These are phyloP conservation scores for Austrolebias charrua DNA, from an alignment of 2,797 vertebrate species.

Conservation along the genomic window DNA sequence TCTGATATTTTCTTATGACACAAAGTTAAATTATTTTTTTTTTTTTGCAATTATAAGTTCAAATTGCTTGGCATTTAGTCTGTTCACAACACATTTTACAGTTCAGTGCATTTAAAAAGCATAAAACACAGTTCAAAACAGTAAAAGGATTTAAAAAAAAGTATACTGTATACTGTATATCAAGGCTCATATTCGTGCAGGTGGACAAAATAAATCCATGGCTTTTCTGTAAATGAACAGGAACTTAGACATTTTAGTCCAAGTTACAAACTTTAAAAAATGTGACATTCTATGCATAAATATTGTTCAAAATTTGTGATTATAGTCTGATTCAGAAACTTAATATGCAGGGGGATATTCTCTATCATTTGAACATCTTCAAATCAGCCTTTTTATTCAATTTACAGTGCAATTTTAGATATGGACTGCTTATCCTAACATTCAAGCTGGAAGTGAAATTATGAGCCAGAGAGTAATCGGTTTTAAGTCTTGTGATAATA, in stretches of 20 bases:
- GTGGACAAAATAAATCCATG: not conserved
- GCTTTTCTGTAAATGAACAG: not conserved
- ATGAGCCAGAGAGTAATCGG: not conserved
- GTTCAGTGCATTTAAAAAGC: not conserved
- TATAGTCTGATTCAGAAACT: not conserved
- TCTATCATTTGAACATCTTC: not conserved
- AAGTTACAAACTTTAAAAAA: not conserved
- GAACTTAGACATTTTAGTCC: not conserved
- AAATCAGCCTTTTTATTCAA: not conserved
- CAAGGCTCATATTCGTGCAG: not conserved
- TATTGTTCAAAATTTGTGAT: constrained; percentile 4
- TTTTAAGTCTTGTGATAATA: too few relatives aligned
- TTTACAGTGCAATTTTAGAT: not conserved
- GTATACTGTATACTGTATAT: too few relatives aligned
- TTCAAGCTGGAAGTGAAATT: not conserved
- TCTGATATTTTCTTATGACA: not conserved
- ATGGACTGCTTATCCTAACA: not conserved
- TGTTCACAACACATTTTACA: constrained; percentile 8
- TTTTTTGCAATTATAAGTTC: not conserved
- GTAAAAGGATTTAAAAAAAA: not conserved
- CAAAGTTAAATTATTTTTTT: too few relatives aligned
- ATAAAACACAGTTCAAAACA: not conserved
- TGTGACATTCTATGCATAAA: constrained; percentile 5
- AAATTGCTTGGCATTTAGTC: not conserved
- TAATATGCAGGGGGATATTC: not conserved